phyloP scores from a whole-genome alignment of 2,888 invertebrate species.

The Julus scanicus region DNA sequence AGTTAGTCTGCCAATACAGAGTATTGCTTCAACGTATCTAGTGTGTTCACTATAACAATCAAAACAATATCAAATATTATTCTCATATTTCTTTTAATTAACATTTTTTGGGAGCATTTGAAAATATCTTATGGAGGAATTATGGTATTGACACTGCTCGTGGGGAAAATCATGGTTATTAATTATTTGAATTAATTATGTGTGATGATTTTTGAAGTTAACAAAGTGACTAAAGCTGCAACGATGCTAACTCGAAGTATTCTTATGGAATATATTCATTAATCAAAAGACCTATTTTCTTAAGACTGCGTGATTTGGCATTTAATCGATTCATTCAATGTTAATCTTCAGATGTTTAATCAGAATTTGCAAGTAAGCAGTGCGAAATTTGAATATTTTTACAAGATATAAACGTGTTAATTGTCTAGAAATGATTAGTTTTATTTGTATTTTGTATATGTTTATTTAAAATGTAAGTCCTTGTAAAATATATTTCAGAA shows the following conservation, averaged over 20 bases:
- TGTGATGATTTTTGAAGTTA: neutral
- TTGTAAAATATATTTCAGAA: slow-evolving; percentile 31
- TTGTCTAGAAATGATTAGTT: slow-evolving; percentile 28
- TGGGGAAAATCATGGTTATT: neutral
- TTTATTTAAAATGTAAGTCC: slow-evolving; percentile 16
- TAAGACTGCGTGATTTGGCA: slow-evolving; percentile 13
- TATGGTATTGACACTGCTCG: neutral
- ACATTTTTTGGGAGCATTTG: neutral
- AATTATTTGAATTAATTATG: neutral
- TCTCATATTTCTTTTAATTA: neutral
- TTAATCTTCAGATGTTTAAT: slow-evolving; percentile 40
- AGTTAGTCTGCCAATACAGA: neutral
- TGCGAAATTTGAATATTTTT: slow-evolving; percentile 10
- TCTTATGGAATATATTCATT: neutral
- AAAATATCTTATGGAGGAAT: neutral
- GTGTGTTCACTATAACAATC: neutral
- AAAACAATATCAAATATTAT: slow-evolving; percentile 1
- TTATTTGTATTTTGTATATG: slow-evolving; percentile 4
- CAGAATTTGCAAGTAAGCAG: neutral
- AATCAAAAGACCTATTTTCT: slow-evolving; percentile 32
- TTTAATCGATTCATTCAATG: neutral
- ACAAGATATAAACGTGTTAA: slow-evolving; percentile 23
- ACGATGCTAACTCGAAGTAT: neutral
- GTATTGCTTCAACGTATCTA: neutral
- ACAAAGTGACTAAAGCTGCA: neutral